Evolutionary conservation across 2,888 invertebrate species (phyloP).

Genomic region (Apotomis capreana): DNA sequence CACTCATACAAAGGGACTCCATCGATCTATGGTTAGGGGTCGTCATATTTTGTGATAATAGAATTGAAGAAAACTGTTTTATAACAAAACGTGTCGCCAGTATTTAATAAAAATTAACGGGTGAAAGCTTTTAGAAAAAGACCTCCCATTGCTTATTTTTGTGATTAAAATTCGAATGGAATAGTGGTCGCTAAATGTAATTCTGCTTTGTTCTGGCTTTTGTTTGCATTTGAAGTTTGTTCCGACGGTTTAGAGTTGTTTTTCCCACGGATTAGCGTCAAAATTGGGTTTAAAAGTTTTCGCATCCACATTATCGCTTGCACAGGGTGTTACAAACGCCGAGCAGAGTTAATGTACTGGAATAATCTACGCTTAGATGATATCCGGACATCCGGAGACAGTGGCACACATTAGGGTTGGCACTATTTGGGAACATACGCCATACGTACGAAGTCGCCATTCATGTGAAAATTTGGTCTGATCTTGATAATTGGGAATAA

Average conservation of each 20-base stretch:
- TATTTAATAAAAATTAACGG: conserved; percentile 11
- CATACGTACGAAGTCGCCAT: conserved; percentile 13
- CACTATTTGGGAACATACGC: conserved; percentile 19
- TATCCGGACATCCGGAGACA: conserved; percentile 19
- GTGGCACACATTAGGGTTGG: conserved; percentile 14
- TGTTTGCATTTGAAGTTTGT: background rate
- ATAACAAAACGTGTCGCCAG: conserved; percentile 1
- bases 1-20: conserved; percentile 17
- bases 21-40: conserved; percentile 10
- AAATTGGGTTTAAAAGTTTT: background rate
- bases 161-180: conserved; percentile 17
- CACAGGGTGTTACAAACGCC: conserved; percentile 17
- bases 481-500: background rate
- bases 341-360: conserved; percentile 28
- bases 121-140: conserved; percentile 16
- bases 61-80: conserved; percentile 24
- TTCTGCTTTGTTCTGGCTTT: background rate
- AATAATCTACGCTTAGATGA: conserved; percentile 17
- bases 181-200: conserved; percentile 12
- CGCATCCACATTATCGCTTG: background rate
- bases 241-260: background rate
- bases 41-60: conserved; percentile 24
- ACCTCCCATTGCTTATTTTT: conserved; percentile 19
- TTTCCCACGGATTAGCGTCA: background rate
- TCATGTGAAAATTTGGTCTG: conserved; percentile 12